These are phyloP conservation scores for Chrysocyon brachyurus DNA, from an alignment of 2,797 vertebrate genomes.

Conservation along the genomic window DNA sequence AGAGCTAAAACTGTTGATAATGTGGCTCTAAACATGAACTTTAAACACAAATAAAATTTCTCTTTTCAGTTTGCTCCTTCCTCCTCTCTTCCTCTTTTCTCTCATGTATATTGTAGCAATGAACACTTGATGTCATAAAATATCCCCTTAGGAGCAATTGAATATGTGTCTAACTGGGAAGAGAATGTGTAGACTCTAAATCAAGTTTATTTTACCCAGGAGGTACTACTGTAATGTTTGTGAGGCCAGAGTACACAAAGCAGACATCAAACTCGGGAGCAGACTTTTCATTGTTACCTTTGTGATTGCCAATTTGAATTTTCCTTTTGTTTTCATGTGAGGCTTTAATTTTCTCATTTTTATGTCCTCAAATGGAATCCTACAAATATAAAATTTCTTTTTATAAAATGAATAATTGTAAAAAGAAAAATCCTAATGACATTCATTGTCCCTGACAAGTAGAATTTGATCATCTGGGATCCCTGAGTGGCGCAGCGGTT, in stretches of 20 bases:
- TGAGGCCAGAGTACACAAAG: slow-evolving; percentile 68
- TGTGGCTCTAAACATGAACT: neutral
- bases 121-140: slow-evolving; percentile 69
- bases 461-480: neutral
- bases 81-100: slow-evolving; percentile 6
- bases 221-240: slow-evolving; percentile 74
- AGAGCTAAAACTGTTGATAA: neutral
- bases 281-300: slow-evolving; percentile 17
- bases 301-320: neutral
- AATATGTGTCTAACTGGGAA: slow-evolving; percentile 55
- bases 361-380: slow-evolving; percentile 2
- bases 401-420: neutral
- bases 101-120: slow-evolving; percentile 59
- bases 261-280: slow-evolving; percentile 15
- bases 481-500: no score
- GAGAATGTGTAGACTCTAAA: slow-evolving; percentile 72
- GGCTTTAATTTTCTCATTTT: slow-evolving; percentile 53
- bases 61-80: slow-evolving; percentile 28
- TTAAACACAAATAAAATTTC: slow-evolving; percentile 36
- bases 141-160: slow-evolving; percentile 75
- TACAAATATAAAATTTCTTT: slow-evolving; percentile 1
- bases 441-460: neutral
- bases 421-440: neutral
- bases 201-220: slow-evolving; percentile 81
- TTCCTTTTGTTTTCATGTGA: neutral